phyloP scores from a whole-genome alignment of 2,888 invertebrate species.

The Syritta pipiens region DNA sequence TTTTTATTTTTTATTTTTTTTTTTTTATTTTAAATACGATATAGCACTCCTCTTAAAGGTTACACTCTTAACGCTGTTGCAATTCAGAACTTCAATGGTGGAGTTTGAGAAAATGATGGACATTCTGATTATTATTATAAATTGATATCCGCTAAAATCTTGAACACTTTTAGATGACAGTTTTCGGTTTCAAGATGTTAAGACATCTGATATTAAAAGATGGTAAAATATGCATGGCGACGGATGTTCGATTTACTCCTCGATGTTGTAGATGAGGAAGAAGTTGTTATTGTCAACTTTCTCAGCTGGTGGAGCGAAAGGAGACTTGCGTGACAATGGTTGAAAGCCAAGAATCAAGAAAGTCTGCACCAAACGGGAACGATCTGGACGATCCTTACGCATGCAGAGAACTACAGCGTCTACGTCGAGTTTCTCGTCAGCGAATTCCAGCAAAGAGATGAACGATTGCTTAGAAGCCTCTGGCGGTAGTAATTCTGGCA shows the following conservation, averaged over 20 bases:
- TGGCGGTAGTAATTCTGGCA: conserved; percentile 91
- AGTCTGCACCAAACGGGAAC: conserved; percentile 92
- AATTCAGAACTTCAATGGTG: conserved; percentile 40
- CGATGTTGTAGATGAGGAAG: conserved; percentile 80
- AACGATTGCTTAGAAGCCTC: conserved; percentile 97
- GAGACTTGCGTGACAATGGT: conserved; percentile 90
- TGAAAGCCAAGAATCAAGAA: conserved; percentile 99
- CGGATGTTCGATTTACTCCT: conserved; percentile 76
- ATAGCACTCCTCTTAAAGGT: conserved; percentile 75
- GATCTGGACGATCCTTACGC: conserved; percentile 90
- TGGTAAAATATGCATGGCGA: conserved; percentile 32
- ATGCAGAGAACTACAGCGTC: conserved; percentile 88
- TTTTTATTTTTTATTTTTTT: conserved; percentile 71
- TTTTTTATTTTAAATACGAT: conserved; percentile 74
- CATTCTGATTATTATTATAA: conserved; percentile 33
- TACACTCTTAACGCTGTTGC: conserved; percentile 40
- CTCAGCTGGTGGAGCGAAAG: conserved; percentile 84
- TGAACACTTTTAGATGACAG: conserved; percentile 62
- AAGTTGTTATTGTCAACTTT: conserved; percentile 83
- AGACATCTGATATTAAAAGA: conserved; percentile 55
- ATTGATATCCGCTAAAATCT: conserved; percentile 46
- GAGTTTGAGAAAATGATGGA: conserved; percentile 11
- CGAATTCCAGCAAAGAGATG: conserved; percentile 95
- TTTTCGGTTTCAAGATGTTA: conserved; percentile 51
- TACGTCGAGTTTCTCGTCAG: conserved; percentile 94